A percentile compares a stretch with the other conserved stretches of the same genome.
These are phyloP conservation scores for Leucoma salicis DNA, from an alignment of 2,888 invertebrate species.

Conservation along the genomic window DNA sequence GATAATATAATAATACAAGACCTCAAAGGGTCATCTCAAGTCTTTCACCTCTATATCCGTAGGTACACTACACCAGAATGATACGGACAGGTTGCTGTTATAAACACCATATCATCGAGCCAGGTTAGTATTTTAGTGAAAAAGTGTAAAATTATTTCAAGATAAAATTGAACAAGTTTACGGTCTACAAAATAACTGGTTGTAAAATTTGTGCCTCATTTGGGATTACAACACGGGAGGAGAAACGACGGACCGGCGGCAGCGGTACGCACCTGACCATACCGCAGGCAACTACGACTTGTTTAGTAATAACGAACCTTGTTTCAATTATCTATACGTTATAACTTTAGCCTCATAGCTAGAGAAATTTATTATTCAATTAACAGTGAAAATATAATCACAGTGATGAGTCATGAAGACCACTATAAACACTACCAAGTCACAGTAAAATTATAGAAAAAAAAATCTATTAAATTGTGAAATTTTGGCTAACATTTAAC, in stretches of 20 bases:
- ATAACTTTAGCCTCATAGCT: slow-evolving; percentile 3
- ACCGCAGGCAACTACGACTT: slow-evolving; percentile 7
- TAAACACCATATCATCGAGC: slow-evolving; percentile 15
- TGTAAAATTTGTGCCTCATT: slow-evolving; percentile 40
- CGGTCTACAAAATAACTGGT: slow-evolving; percentile 51
- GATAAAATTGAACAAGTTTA: slow-evolving; percentile 48
- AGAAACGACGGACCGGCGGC: slow-evolving; percentile 16
- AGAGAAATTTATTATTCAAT: slow-evolving; percentile 3
- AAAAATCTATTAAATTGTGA: slow-evolving; percentile 2
- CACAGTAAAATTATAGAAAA: no score
- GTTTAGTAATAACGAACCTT: slow-evolving; percentile 8
- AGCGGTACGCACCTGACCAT: slow-evolving; percentile 2
- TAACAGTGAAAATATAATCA: slow-evolving; percentile 5
- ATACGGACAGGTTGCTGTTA: no score
- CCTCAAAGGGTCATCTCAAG: no score
- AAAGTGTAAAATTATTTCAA: slow-evolving; percentile 48
- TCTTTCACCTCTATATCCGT: no score
- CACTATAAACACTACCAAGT: not conserved
- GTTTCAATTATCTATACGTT: slow-evolving; percentile 10
- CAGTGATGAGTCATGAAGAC: not conserved
- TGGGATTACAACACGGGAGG: slow-evolving; percentile 33
- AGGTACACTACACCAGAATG: no score
- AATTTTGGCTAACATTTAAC: slow-evolving; percentile 5
- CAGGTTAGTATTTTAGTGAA: slow-evolving; percentile 31
- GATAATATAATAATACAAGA: no score